A percentile compares a stretch with the other conserved stretches of the same genome.
Conservation (phyloP, 1,140 invertebrate genomes). For the Pseudomyrmex concolor region DNA sequence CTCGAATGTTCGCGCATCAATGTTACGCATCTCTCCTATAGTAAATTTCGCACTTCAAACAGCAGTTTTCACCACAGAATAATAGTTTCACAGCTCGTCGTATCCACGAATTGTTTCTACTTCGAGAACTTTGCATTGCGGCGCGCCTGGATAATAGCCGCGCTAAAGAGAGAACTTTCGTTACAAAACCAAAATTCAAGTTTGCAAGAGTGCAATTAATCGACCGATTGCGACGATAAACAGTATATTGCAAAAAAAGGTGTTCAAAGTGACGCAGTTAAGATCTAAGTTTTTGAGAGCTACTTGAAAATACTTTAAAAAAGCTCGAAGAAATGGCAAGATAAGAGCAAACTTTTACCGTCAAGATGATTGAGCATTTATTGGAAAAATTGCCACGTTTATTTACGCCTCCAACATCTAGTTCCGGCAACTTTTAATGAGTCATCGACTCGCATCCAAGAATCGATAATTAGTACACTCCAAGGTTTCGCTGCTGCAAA, state of each 20-base stretch:
- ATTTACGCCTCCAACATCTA: neutral
- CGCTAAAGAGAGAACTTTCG: neutral
- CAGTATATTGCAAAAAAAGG: slow-evolving; percentile 13
- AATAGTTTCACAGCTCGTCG: slow-evolving; percentile 33
- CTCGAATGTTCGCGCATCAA: slow-evolving; percentile 15
- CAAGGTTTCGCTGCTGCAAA: neutral
- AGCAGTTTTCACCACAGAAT: slow-evolving; percentile 37
- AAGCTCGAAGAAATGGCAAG: neutral
- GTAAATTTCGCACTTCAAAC: slow-evolving; percentile 35
- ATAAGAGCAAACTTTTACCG: neutral
- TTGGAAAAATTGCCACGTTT: neutral
- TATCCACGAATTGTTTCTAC: slow-evolving; percentile 30
- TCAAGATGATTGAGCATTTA: neutral
- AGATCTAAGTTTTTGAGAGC: too few relatives aligned
- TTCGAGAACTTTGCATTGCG: slow-evolving; percentile 7
- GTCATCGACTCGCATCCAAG: neutral
- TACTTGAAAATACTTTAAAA: neutral
- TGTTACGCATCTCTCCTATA: neutral
- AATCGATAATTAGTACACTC: neutral
- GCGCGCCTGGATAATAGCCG: slow-evolving; percentile 20
- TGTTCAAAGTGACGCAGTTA: neutral
- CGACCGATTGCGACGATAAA: neutral
- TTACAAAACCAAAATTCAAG: slow-evolving; percentile 13
- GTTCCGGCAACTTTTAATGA: neutral
- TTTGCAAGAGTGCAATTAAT: neutral